Base-by-base conservation (phyloP, 2,797 vertebrate species). In the Pampus argenteus region DNA sequence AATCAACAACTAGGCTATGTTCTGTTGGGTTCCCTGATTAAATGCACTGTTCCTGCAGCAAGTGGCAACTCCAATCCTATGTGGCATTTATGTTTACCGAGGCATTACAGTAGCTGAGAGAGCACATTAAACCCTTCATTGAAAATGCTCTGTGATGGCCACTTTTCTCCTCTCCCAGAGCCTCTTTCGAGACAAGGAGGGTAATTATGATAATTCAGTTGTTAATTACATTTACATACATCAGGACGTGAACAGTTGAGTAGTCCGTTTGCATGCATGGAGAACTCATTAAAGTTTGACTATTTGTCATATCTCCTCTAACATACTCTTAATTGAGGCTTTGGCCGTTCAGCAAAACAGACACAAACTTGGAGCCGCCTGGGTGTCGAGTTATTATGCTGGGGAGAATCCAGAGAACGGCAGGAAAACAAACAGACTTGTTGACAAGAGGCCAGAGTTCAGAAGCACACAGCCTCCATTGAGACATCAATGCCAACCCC, bases 221-320 rank as follows among this genome's bases (percentile, higher is more conserved):
- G 89, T 94, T 95, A 94, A 95, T 95, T 92, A 92, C 88, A 92
- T 93, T 93, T 91, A 90, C 91, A 93, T 93, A 92, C 84, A 86
- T 91, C 84, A 73, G 77, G 82, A 89, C 51, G 47, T 68, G 76
- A 91, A 86, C 74, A 87, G 79, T 72, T 61, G 74, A 87, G 83
- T 72, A 83, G 78, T 80, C 78, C 83, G 86, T 88, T 77, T 88
- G 85, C 82, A 87, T 75, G 86, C 83, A 70, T 67, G 86, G 70
- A 71, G 57, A 88, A 82, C 75, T 87, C 83, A 91, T 92, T 91
- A 85, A 87, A 91, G 76, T 83, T 84, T 63, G 61, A 86, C 85
- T 82, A 82, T 89, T 89, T 91, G 88, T 87, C 62, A 80, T 79
- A 84, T 87, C 69, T 77, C 34, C 18, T 71, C 72, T 13, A 81